These are phyloP conservation scores for Burhinus oedicnemus DNA, from an alignment of 2,113 vertebrate species.

Conservation along the genomic window DNA sequence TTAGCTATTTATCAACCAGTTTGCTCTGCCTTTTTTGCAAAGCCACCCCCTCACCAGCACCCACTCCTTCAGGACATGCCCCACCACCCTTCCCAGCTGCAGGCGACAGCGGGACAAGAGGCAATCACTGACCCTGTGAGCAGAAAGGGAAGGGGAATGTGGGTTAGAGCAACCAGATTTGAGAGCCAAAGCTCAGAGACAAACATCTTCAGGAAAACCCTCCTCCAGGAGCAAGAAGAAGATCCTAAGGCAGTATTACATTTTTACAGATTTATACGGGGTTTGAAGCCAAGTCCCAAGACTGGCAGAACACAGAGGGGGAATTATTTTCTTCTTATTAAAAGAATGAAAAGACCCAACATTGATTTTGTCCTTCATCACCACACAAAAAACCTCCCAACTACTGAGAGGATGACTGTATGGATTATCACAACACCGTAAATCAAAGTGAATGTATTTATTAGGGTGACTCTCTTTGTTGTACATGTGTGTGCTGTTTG, in stretches of 20 bases:
- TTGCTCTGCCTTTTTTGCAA: not conserved
- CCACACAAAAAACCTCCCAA: constrained; percentile 8
- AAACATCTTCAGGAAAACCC: not conserved
- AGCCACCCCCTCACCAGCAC: not conserved
- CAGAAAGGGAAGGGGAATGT: not conserved
- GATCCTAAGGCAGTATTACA: not conserved
- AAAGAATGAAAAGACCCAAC: constrained; percentile 59
- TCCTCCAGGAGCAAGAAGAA: not conserved
- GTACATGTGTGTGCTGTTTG: constrained; percentile 24
- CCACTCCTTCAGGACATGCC: rapidly evolving
- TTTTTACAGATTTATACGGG: constrained; percentile 26
- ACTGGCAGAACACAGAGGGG: not conserved
- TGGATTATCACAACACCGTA: constrained; percentile 24
- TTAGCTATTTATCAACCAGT: not conserved
- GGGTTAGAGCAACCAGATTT: not conserved
- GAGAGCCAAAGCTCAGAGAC: not conserved
- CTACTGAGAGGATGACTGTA: not conserved
- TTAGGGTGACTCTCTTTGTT: constrained; percentile 39
- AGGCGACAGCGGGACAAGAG: rapidly evolving
- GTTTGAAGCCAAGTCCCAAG: constrained; percentile 44
- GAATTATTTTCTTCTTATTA: constrained; percentile 57
- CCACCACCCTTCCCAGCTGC: not conserved
- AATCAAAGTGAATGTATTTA: constrained; percentile 62
- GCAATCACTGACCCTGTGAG: not conserved
- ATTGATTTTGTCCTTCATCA: constrained; percentile 64